Percentiles rank a stretch among this genome's conserved stretches.
phyloP scores from a whole-genome alignment of 2,113 vertebrate genomes.

The Ranitomeya variabilis region DNA sequence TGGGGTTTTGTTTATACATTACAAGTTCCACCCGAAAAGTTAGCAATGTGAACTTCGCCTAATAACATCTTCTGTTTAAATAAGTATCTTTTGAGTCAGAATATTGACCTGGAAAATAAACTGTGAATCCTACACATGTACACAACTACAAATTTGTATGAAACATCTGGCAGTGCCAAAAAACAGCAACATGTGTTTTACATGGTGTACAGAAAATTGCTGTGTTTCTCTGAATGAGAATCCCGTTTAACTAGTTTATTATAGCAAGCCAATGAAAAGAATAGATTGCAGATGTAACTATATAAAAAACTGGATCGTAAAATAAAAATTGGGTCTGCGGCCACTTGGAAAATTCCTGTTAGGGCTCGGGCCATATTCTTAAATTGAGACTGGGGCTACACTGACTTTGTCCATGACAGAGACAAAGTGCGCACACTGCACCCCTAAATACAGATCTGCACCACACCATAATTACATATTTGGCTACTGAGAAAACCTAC shows the following conservation, averaged over 20 bases:
- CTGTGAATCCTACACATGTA: not conserved
- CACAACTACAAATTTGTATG: not conserved
- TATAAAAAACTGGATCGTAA: not conserved
- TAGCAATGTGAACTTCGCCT: not conserved
- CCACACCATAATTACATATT: too few species aligned
- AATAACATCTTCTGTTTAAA: not conserved
- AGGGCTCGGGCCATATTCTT: too few species aligned
- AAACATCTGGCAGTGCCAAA: not conserved
- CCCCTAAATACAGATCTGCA: too few species aligned
- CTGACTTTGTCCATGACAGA: too few species aligned
- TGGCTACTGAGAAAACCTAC: too few species aligned
- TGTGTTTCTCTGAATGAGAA: not conserved
- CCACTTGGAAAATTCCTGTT: too few species aligned
- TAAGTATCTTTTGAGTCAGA: not conserved
- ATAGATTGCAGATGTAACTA: not conserved
- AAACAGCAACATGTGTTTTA: not conserved
- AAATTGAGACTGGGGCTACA: too few species aligned
- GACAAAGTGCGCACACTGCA: too few species aligned
- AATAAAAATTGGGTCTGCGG: too few species aligned
- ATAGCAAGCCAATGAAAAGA: conserved; percentile 28
- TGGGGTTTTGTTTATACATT: not conserved
- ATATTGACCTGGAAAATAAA: not conserved
- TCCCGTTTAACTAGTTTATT: conserved; percentile 34
- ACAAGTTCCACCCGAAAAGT: too few species aligned
- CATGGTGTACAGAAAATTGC: conserved; percentile 1